phyloP scores from a whole-genome alignment of 2,888 invertebrate genomes.

The Morpho helenor region DNA sequence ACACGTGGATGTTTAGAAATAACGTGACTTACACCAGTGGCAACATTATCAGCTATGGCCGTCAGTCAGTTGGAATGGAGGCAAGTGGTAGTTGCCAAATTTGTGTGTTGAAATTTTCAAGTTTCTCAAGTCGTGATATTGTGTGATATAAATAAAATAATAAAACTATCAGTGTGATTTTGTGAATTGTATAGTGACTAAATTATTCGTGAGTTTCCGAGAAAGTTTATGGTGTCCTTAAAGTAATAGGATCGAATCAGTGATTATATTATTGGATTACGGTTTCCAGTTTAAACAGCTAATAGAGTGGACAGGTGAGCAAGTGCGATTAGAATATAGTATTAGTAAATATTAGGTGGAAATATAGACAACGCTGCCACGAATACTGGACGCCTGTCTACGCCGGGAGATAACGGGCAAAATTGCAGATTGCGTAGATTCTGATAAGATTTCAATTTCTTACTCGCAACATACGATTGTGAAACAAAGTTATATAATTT shows the following conservation, averaged over 20 bases:
- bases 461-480: constrained; percentile 2
- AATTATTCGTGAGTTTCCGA: constrained; percentile 53
- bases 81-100: constrained; percentile 57
- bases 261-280: constrained; percentile 75
- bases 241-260: constrained; percentile 67
- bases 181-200: constrained; percentile 55
- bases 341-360: constrained; percentile 17
- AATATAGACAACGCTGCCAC: constrained; percentile 45
- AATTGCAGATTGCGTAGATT: constrained; percentile 64
- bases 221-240: constrained; percentile 72
- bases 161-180: constrained; percentile 49
- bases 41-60: constrained; percentile 72
- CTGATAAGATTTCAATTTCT: constrained; percentile 54
- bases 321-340: constrained; percentile 22
- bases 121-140: constrained; percentile 58
- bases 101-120: constrained; percentile 61
- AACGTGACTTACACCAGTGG: constrained; percentile 55
- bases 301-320: constrained; percentile 64
- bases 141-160: constrained; percentile 49
- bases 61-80: constrained; percentile 63
- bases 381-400: constrained; percentile 46
- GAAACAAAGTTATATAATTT: constrained; percentile 16
- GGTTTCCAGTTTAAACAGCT: constrained; percentile 62
- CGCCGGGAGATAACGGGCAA: constrained; percentile 67
- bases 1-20: constrained; percentile 51